These are phyloP conservation scores for Ophioderma brevispina DNA, from an alignment of 35 echinoderm and acorn worm genomes.

Conservation along the genomic window DNA sequence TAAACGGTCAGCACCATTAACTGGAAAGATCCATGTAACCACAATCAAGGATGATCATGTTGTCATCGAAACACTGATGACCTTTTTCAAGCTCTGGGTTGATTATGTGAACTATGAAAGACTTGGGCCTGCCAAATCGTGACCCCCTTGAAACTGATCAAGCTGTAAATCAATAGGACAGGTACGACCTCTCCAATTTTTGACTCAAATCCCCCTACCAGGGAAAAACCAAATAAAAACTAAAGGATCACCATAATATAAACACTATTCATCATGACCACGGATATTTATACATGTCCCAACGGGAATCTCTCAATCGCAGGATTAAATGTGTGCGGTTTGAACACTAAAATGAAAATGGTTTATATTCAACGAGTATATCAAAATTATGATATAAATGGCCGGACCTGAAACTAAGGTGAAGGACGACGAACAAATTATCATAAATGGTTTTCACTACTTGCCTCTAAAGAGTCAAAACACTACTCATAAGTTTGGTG, in stretches of 20 bases:
- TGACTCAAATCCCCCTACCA: background rate
- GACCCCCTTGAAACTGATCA: too few relatives aligned
- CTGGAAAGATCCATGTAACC: background rate
- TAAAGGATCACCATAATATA: background rate
- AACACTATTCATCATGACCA: too few relatives aligned
- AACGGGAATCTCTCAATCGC: background rate
- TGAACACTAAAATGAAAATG: background rate
- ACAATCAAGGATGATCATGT: background rate
- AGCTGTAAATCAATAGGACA: background rate
- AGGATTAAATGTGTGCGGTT: background rate
- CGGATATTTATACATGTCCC: background rate
- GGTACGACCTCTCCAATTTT: background rate
- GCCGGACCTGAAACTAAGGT: constrained; percentile 3
- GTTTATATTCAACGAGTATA: background rate
- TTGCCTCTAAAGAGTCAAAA: background rate
- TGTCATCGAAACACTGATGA: background rate
- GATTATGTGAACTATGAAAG: background rate
- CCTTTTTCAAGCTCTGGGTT: background rate
- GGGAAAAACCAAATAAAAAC: background rate
- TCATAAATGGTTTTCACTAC: constrained; percentile 7
- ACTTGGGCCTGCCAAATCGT: background rate
- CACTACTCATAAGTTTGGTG: background rate
- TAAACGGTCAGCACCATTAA: too few relatives aligned
- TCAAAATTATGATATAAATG: background rate
- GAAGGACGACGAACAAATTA: background rate